Evolutionary conservation across 2,888 invertebrate genomes (phyloP), one percentile per base, ranked within the genome.

Genomic region (Siphonodentalium dalli): DNA sequence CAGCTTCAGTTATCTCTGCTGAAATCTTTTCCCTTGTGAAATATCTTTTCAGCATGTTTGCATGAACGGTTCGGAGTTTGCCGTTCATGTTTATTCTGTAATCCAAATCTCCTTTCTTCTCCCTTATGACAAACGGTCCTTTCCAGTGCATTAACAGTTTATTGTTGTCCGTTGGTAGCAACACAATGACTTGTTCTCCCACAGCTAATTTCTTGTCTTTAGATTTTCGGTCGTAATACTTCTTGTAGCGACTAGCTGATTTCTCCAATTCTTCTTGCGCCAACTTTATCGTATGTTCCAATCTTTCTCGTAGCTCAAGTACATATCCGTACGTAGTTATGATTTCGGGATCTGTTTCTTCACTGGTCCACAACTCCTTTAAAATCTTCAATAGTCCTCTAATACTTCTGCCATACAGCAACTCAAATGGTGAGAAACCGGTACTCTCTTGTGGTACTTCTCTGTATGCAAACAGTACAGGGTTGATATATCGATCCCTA

Each of bases 341-440:
- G 2, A 54, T 42, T 8, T 58, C 47, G 2, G 46, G 28, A 43
- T 51, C 44, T n/a, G 15, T 7, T 6, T 40, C 42, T 21, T 59
- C 42, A 23, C 43, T 38, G 23, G 58, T 56, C 57, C 57, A 64
- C 11, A 54, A 35, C 24, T 57, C 52, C 18, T 44, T 34, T 8
- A 64, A 41, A n/a, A 64, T 64, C 2, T 37, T 31, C 54, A 64
- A 57, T 18, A 61, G 66, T 5, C 64, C 65, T 24, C 65, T 15
- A n/a, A 63, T 54, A 11, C 45, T 29, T 28, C 66, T 38, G 21
- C 62, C 64, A 45, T 62, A 64, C 11, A 63, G 29, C 24, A 61
- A 35, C 29, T 61, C 65, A 48, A 63, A 63, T 5, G 61, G 55
- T 13, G 60, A 51, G 37, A 64, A 64, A 1, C 59, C 58, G 37